A percentile compares a stretch with the other conserved stretches of the same genome.
phyloP scores from a whole-genome alignment of 2,888 invertebrate genomes.

The Nomada lathburiana region DNA sequence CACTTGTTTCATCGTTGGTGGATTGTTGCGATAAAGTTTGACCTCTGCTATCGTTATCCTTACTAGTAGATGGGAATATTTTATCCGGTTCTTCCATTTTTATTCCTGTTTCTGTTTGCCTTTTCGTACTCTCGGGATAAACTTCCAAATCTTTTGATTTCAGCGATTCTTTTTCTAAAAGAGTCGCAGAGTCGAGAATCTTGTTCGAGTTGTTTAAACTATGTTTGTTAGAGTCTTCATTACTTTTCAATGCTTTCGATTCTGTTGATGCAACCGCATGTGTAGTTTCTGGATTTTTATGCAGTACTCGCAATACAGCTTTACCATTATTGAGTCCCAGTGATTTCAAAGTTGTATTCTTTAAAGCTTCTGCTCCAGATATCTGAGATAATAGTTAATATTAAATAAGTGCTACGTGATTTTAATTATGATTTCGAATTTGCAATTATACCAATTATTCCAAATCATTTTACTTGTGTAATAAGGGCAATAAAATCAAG shows the following conservation, averaged over 20 bases:
- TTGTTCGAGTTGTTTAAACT: neutral
- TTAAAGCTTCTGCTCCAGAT: slow-evolving; percentile 88
- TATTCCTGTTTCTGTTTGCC: neutral
- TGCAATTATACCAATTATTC: neutral
- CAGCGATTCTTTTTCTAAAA: neutral
- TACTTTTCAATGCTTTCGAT: slow-evolving; percentile 5
- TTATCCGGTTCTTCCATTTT: neutral
- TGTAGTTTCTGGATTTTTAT: slow-evolving; percentile 90
- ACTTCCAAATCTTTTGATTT: neutral
- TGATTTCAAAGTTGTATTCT: slow-evolving; percentile 89
- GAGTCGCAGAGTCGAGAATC: neutral
- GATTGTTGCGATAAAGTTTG: neutral
- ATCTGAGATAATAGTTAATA: slow-evolving; percentile 83
- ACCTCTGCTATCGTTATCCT: neutral
- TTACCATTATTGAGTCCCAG: slow-evolving; percentile 92
- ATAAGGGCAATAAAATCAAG: no score
- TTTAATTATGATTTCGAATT: neutral
- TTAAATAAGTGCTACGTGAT: neutral
- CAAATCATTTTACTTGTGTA: neutral
- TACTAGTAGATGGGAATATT: slow-evolving; percentile 11
- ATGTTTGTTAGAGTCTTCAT: neutral
- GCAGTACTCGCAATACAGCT: slow-evolving; percentile 89
- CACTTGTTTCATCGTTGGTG: slow-evolving; percentile 3
- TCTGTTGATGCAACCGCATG: slow-evolving; percentile 19
- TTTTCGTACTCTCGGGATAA: neutral